Base-by-base conservation (phyloP, 2,113 vertebrate genomes). In the Tauraco erythrolophus region DNA sequence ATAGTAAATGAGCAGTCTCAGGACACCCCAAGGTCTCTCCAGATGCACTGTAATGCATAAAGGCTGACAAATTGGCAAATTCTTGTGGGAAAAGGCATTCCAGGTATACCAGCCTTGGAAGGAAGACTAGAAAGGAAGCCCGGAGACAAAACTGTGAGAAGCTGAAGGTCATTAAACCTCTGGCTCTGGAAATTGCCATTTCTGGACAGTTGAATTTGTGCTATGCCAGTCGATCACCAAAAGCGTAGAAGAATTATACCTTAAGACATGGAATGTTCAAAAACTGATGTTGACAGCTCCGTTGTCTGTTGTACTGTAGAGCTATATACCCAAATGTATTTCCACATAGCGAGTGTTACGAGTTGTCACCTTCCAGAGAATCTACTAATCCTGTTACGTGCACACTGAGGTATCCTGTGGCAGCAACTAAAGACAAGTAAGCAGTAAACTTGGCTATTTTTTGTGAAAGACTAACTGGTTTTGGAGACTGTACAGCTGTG, bases 351-450 rank as follows among this genome's bases (percentile, higher is more conserved):
- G 70, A 56, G 66, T 94, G 65, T 85, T 86, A 85, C 1, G 53
- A 85, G 50, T 91, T 89, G 57, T 66, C 76, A 91, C 70, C 70
- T 92, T 79, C 46, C 84, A 91, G 76, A 60, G 89, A 89, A 95
- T 91, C 54, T 53, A 54, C 31, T 62, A 65, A 51, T 51, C 53
- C 75, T 53, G 19, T 51, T 91, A 58, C 64, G 33, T 37, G 51
- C 39, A 10, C 41, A 51, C 46, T 27, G 62, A 89, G 53, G 48
- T 71, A 46, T 84, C 69, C 45, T 45, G 23, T 86, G 61, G 53
- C 62, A 76, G 76, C 19, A 71, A 58, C 6, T 70, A 57, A 83
- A 88, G 83, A 78, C 54, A 54, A 77, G 48, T 22, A 84, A 35
- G 66, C 37, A 76, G 53, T 71, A 50, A 86, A 68, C n/a, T 33